Conservation (phyloP, 2,888 invertebrate species). For the Sinopyrophorus schimmeli region DNA sequence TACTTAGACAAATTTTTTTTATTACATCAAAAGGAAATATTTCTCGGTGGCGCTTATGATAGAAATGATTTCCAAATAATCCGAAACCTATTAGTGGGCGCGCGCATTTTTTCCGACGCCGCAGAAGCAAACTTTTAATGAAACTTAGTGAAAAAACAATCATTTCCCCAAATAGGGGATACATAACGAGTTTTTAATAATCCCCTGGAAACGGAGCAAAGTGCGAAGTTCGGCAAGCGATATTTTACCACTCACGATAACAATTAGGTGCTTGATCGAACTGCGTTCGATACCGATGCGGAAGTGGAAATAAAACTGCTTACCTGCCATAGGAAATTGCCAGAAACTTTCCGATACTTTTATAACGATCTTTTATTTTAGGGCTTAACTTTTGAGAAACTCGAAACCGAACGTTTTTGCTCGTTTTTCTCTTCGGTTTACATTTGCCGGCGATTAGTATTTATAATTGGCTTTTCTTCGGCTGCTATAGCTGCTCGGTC, state of each 20-base stretch:
- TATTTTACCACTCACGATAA: slow-evolving; percentile 33
- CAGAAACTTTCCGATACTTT: slow-evolving; percentile 25
- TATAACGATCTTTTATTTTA: slow-evolving; percentile 27
- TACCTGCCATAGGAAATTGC: slow-evolving; percentile 28
- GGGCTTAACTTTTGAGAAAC: slow-evolving; percentile 11
- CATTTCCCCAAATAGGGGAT: slow-evolving; percentile 20
- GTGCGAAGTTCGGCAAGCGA: slow-evolving; percentile 27
- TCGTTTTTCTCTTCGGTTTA: no score
- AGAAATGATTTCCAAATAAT: no score
- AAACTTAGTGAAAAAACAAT: slow-evolving; percentile 23
- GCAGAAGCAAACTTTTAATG: slow-evolving; percentile 30
- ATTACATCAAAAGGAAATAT: no score
- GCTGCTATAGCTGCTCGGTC: no score
- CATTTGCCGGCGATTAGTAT: no score
- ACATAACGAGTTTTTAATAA: slow-evolving; percentile 36
- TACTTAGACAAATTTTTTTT: no score
- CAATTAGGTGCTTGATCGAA: slow-evolving; percentile 33
- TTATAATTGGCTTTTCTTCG: no score
- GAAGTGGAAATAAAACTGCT: slow-evolving; percentile 32
- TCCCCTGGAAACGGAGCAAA: slow-evolving; percentile 27
- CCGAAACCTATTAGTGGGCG: no score
- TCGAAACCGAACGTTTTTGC: neutral
- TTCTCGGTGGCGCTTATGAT: no score
- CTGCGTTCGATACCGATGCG: slow-evolving; percentile 29
- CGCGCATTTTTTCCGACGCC: no score